These are phyloP conservation scores for Syritta pipiens DNA, from an alignment of 2,888 invertebrate genomes.

Conservation along the genomic window DNA sequence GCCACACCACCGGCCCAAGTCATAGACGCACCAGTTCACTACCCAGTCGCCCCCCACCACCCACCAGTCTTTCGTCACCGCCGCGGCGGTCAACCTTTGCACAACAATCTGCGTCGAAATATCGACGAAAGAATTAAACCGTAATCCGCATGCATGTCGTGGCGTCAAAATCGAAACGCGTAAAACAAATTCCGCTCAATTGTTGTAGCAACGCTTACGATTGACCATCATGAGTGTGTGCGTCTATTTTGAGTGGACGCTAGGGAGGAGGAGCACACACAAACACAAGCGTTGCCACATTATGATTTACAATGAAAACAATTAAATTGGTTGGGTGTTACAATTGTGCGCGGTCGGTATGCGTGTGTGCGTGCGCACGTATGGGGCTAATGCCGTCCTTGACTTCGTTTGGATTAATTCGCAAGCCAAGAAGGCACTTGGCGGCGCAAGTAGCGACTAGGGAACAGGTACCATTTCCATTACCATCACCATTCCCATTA, in stretches of 20 bases:
- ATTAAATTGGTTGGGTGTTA: slow-evolving; percentile 63
- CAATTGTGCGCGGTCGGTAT: slow-evolving; percentile 38
- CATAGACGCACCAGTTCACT: no score
- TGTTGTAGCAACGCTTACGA: slow-evolving; percentile 21
- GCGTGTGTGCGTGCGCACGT: slow-evolving; percentile 32
- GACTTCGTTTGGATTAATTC: slow-evolving; percentile 65
- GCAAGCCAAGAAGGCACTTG: slow-evolving; percentile 66
- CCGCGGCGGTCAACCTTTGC: slow-evolving; percentile 32
- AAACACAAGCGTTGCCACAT: slow-evolving; percentile 17
- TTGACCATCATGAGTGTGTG: slow-evolving; percentile 16
- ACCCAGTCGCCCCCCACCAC: background rate
- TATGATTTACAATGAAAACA: slow-evolving; percentile 62
- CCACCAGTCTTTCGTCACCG: slow-evolving; percentile 27
- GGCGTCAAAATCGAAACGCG: slow-evolving; percentile 27
- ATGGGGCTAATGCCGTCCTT: slow-evolving; percentile 67
- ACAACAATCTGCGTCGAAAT: slow-evolving; percentile 48
- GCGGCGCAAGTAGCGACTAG: slow-evolving; percentile 66
- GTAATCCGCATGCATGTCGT: slow-evolving; percentile 57
- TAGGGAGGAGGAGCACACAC: no score
- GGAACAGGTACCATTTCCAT: slow-evolving; percentile 56
- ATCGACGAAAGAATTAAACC: slow-evolving; percentile 60
- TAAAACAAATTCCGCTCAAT: slow-evolving; percentile 25
- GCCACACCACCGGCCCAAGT: no score
- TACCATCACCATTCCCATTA: slow-evolving; percentile 22
- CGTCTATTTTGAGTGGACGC: no score